Conservation (phyloP, 2,888 invertebrate species). For the Rhagonycha lutea region DNA sequence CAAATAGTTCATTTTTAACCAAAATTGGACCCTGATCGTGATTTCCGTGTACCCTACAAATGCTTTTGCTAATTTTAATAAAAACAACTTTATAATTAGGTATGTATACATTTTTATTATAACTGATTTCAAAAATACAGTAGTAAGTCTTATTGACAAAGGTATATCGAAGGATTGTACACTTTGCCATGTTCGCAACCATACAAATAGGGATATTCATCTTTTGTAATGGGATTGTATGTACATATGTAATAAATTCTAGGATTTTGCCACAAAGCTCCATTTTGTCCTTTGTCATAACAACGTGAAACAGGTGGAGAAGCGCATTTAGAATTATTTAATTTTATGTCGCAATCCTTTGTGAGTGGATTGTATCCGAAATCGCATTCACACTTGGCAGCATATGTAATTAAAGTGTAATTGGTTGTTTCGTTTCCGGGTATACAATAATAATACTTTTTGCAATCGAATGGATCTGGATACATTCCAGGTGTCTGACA, state of each 20-base stretch:
- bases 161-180: neutral
- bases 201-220: neutral
- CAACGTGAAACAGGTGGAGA: neutral
- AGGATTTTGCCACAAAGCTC: neutral
- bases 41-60: no score
- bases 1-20: no score
- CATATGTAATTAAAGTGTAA: neutral
- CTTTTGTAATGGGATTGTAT: neutral
- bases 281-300: neutral
- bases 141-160: neutral
- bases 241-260: constrained; percentile 10
- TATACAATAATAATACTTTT: constrained; percentile 7
- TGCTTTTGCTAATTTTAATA: no score
- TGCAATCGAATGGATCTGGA: constrained; percentile 13
- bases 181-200: constrained; percentile 5
- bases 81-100: no score
- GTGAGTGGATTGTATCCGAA: constrained; percentile 4
- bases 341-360: neutral
- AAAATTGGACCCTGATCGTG: no score
- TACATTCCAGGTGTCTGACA: constrained; percentile 10
- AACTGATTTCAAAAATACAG: neutral
- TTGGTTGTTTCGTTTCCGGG: neutral
- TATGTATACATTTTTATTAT: no score
- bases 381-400: neutral
- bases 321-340: neutral